Base-by-base conservation (phyloP, 2,888 invertebrate species). In the Drosophila parthenogenetica region DNA sequence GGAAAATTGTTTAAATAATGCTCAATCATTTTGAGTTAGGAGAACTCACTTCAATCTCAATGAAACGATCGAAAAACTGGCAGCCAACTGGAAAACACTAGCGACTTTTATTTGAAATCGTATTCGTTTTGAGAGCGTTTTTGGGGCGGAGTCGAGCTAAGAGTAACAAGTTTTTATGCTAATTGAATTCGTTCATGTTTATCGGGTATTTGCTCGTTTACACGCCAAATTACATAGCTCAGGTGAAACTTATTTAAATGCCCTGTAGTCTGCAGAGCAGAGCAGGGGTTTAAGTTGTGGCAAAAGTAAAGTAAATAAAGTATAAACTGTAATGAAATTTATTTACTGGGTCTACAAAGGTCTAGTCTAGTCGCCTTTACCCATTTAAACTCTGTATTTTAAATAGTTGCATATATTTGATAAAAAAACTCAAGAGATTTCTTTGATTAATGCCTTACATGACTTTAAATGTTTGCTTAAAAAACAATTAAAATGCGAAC, bases 401-500 rank as follows among this genome's bases (percentile, higher is more conserved):
- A 29, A 29, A 29, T 29, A 29, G 35, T 17, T 29, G 14, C 16
- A 48, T 32, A 5, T 7, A 48, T 2, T 5, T 48, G 5, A 13
- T 10, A 17, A 5, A 7, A 7, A 54, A 22, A 48, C 25, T 35
- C 11, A 14, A 7, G 29, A 5, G 10, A 22, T 29, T 0, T 10
- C 10, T 32, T 43, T 79, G 77, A 81, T 81, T 79, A 71, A 82
- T 68, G 67, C 57, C 17, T 46, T 63, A 76, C 73, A 71, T 45
- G 79, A 54, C 60, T 66, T 61, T 69, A 77, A 79, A 69, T 79
- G 70, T 69, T 81, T 86, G 78, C 79, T 74, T 75, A 73, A 79
- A 81, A 82, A 86, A 87, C 81, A 84, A 85, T 87, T 84, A 81
- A 74, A 73, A 67, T 54, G 51, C 54, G 43, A 57, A 40, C 61